A percentile compares a stretch with the other conserved stretches of the same genome.
Conservation (phyloP, 1,140 invertebrate genomes). For the Sitodiplosis mosellana region DNA sequence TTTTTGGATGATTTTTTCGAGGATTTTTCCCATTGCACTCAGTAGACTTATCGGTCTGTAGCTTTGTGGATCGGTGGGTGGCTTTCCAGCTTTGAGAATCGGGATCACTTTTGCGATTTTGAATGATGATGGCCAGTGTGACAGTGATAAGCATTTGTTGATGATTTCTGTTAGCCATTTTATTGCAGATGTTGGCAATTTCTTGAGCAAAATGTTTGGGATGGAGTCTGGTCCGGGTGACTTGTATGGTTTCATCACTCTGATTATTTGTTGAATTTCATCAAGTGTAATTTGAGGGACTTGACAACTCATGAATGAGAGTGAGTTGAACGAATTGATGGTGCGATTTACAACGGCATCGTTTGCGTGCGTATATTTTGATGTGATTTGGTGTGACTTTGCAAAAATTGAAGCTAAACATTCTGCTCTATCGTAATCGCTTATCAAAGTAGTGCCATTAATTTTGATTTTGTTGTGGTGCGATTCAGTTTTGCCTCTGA, state of each 20-base stretch:
- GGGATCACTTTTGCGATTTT: slow-evolving; percentile 9
- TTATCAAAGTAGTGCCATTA: neutral
- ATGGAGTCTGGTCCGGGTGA: neutral
- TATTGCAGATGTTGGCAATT: neutral
- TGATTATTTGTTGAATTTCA: neutral
- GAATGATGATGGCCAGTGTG: slow-evolving; percentile 8
- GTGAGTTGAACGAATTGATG: neutral
- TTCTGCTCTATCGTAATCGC: neutral
- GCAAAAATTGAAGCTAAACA: neutral
- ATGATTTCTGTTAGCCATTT: neutral
- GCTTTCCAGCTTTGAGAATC: slow-evolving; percentile 9
- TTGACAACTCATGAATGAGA: neutral
- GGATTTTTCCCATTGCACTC: neutral
- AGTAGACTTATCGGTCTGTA: slow-evolving; percentile 10
- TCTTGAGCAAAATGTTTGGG: neutral
- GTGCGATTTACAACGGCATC: neutral
- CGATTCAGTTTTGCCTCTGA: neutral
- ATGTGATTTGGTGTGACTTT: neutral
- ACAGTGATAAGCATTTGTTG: slow-evolving; percentile 5
- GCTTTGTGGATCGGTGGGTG: slow-evolving; percentile 4
- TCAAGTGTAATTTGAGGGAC: neutral
- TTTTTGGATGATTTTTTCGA: neutral
- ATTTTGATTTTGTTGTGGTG: neutral
- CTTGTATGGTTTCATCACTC: neutral
- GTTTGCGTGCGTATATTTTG: neutral